Base-by-base conservation (phyloP, 2,888 invertebrate genomes). In the Scelioninae gen. 2 region DNA sequence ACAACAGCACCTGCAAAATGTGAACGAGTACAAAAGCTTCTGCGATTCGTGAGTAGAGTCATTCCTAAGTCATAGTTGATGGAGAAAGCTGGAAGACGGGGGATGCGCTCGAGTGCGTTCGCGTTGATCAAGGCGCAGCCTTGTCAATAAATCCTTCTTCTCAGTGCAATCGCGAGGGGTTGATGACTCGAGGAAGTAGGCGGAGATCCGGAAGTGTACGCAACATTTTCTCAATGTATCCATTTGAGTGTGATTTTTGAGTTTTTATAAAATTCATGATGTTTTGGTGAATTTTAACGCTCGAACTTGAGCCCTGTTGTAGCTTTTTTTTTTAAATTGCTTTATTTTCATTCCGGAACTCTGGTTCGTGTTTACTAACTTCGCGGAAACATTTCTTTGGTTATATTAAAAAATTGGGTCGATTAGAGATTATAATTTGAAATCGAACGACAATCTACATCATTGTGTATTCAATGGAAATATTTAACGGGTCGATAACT, bases 51-150 rank as follows among this genome's bases (percentile, higher is more conserved):
- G 55, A 65, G 65, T 65, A 65, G 37, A 41, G 31, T 52, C 7
- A 19, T 25, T 37, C 22, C 28, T 2, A 5, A 16, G 19, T 41
- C 16, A 37, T 33, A 33, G 41, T 28, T 18, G 22, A 41, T 10
- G 22, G 19, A 31, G 25, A 31, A 37, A 16, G n/a, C 11, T 22
- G 18, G 15, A 25, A 39, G 6, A 35, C 9, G 15, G 22, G 41
- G 18, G 33, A 33, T 58, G 67, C 41, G 13, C 57, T 50, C 41
- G 22, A 48, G 67, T 58, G 67, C 57, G 53, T 22, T 65, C 15
- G 31, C 6, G 28, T 53, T 60, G 60, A 50, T 48, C 15, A 60
- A 60, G 60, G 68, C 52, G 68, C 58, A 68, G 58, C 33, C 37
- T 50, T 7, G 33, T 65, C 65, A 45, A 57, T 67, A 58, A 10